Evolutionary conservation across 2,888 invertebrate genomes (phyloP).

Genomic region (Oxystoma pomonae): DNA sequence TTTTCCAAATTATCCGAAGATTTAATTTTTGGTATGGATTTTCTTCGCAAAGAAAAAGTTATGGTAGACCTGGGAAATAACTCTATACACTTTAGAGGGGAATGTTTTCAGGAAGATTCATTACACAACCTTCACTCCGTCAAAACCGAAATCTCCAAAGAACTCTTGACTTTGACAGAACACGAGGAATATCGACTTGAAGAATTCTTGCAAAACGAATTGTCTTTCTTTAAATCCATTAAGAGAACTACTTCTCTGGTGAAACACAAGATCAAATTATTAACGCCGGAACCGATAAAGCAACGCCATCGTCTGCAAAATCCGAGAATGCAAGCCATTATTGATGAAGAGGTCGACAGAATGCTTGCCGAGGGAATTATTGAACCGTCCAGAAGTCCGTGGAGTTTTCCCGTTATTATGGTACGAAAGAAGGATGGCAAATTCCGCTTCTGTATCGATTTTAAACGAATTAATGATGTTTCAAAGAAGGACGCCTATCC

Average conservation of each 20-base stretch:
- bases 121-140: neutral
- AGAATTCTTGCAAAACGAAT: constrained; percentile 3
- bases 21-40: neutral
- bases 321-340: constrained; percentile 13
- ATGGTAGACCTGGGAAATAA: neutral
- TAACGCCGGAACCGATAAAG: constrained; percentile 11
- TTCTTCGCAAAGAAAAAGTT: neutral
- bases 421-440: constrained; percentile 18
- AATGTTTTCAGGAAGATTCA: neutral
- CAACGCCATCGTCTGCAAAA: constrained; percentile 15
- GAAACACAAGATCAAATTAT: constrained; percentile 10
- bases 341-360: constrained; percentile 17
- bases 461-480: no score
- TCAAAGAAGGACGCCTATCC: no score
- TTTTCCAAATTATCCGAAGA: neutral
- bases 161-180: neutral
- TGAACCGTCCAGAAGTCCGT: constrained; percentile 20
- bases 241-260: constrained; percentile 10
- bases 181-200: neutral
- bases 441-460: no score
- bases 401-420: constrained; percentile 17
- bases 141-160: neutral
- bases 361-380: constrained; percentile 18
- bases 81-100: neutral
- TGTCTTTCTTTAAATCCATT: constrained; percentile 2